Evolutionary conservation across 2,888 invertebrate species (phyloP), one percentile per base, ranked within the genome.

Genomic region (Ectropis crepuscularia): DNA sequence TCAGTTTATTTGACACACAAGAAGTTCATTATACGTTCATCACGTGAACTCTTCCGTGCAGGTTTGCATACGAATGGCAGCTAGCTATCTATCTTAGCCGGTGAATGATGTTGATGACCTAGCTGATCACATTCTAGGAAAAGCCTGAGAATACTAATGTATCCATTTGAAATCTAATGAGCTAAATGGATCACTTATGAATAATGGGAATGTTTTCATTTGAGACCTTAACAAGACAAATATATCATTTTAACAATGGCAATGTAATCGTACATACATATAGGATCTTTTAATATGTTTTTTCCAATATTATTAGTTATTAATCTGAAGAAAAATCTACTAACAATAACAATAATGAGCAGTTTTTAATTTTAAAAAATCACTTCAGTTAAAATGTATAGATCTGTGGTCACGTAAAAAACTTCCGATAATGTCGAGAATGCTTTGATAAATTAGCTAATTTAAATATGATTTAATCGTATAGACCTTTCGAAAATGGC

Each of bases 91-190:
- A 71, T 71, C 67, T 67, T 65, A 72, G 49, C 10, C 42, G 11
- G 66, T 58, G 69, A 78, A 55, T 68, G 71, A 74, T 69, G 68
- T 60, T 77, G 77, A 79, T 82, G 84, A 82, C 86, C 83, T 82
- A 84, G 77, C 74, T 70, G 75, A 75, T 76, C 53, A 50, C 36
- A 57, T 39, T 45, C 37, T 16, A 28, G 2, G 11, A 50, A 50
- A 16, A 0, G 7, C 50, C 8, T 37, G 7, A 16, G 16, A 16
- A 46, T 9, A 16, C 16, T 16, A 46, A 46, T 46, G 16, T 7
- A 16, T 8, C 45, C 8, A 6, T 28, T 28, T 28, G 16, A 28
- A 28, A 28, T 4, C 16, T 28, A 28, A 28, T 28, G 1, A 28
- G 16, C 1, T 28, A 28, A 28, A 28, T 28, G 1, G 16, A 4